phyloP scores from a whole-genome alignment of 2,888 invertebrate species.

The Muscina levida region DNA sequence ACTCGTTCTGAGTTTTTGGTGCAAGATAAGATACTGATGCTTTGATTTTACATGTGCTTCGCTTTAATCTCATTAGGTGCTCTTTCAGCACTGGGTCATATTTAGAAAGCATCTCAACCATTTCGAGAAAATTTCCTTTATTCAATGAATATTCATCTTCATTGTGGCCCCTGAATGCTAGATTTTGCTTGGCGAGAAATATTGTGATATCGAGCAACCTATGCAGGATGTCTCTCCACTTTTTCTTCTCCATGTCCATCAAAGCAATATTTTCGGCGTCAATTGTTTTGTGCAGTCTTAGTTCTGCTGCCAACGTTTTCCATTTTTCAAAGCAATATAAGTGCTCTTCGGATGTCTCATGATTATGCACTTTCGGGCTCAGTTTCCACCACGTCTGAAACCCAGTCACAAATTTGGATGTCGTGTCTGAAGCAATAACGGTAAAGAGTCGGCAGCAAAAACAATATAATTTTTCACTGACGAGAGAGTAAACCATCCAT shows the following conservation, averaged over 20 bases:
- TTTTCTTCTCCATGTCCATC: neutral
- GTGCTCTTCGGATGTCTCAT: conserved; percentile 13
- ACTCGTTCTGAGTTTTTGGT: neutral
- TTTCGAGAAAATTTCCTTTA: conserved; percentile 34
- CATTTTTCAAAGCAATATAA: conserved; percentile 22
- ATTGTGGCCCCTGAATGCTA: conserved; percentile 24
- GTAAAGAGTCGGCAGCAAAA: conserved; percentile 16
- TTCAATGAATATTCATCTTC: conserved; percentile 20
- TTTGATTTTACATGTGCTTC: conserved; percentile 1
- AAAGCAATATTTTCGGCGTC: conserved; percentile 1
- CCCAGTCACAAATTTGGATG: conserved; percentile 16
- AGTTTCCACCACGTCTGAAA: conserved; percentile 27
- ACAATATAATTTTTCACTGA: conserved; percentile 23
- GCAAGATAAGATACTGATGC: neutral
- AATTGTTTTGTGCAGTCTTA: conserved; percentile 20
- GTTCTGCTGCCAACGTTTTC: conserved; percentile 17
- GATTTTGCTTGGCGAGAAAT: conserved; percentile 32
- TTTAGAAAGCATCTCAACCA: conserved; percentile 21
- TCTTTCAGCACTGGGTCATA: conserved; percentile 25
- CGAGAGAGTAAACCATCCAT: conserved; percentile 31
- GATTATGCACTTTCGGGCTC: conserved; percentile 12
- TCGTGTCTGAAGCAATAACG: conserved; percentile 1
- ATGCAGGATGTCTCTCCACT: conserved; percentile 18
- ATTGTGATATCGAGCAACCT: conserved; percentile 15
- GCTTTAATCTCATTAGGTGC: neutral